Evolutionary conservation across 2,888 invertebrate species (phyloP), one percentile per base, ranked within the genome.

Genomic region (Venustoraphidia nigricollis): DNA sequence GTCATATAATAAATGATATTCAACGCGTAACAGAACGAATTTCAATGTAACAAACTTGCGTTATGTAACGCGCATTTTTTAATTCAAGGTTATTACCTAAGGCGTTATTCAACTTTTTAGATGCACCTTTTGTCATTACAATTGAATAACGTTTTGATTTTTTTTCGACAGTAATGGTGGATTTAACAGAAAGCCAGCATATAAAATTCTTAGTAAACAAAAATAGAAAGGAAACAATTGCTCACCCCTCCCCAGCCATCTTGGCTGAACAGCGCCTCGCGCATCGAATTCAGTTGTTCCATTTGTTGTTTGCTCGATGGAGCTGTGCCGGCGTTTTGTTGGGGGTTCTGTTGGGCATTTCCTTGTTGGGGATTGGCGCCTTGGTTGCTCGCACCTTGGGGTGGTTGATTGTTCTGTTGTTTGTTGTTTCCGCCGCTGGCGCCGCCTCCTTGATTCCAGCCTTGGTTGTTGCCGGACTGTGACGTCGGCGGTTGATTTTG

Each of bases 181-280:
- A 4, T 17, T 17, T 17, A 3, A 3, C 17, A 27, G 27, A 27
- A 27, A 27, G 3, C 6, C 27, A 27, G 27, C 27, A 27, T 17
- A 17, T 17, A 4, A 17, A 17, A 17, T 17, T 17, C 3, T 17
- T 4, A 3, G 3, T 17, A 17, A 2, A 17, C 17, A 17, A 2
- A 17, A 17, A 17, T 17, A 17, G 4, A 17, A 17, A n/a, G 10
- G 9, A 34, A 47, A 17, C 54, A 56, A 50, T 45, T 53, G 79
- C 83, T 79, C 73, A 85, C 85, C 58, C 90, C 89, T 53, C 92
- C 91, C 93, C 92, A 92, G 56, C 92, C 92, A 64, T 93, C 92
- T 63, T 86, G 87, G 66, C 89, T 86, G 64, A 87, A 91, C 51
- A 92, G 76, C 46, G 90, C 88, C 67, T 92, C 91, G 53, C 91